Base-by-base conservation (phyloP, 2,113 vertebrate species). In the Nesoenas mayeri region DNA sequence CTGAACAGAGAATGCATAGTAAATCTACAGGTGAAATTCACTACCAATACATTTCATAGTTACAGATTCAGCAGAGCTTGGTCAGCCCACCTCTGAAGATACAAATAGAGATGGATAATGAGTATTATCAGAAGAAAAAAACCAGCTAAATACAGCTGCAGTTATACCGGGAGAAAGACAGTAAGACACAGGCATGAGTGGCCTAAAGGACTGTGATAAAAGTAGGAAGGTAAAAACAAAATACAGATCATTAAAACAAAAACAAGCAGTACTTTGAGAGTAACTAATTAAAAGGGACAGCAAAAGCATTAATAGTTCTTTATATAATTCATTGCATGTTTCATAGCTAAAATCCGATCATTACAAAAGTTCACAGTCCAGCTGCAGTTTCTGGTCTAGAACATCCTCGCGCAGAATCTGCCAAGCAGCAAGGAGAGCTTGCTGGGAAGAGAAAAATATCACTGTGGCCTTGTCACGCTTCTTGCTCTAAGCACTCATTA, bases 331-430 rank as follows among this genome's bases (percentile, higher is more conserved):
- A 57, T 32, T 74, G 12, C 12, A 79, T 2, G 4, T 5, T 71
- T 70, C 16, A 11, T 34, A 29, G 19, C 56, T 22, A 60, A 75
- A 77, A 80, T n/a, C 28, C 57, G 36, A 38, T 25, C 36, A 32
- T 18, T 54, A 29, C 22, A 60, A 2, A 14, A 48, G 19, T 32
- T 54, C 12, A 50, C 0, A 0, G 29, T 44, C n/a, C n/a, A 60
- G 34, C 44, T 80, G n/a, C 38, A 50, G 67, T 74, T 74, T 83
- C 92, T 64, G 62, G 7, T 26, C 40, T 9, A 28, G 12, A 15
- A 58, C 28, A 69, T 10, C 36, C 56, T 57, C 32, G 32, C 36
- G 69, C 29, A 53, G 61, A 57, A 47, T 47, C 34, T 40, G 29
- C 32, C 10, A 51, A 67, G 48, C 6, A 34, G 36, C 11, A 90